Conservation (phyloP, 2,797 vertebrate species). For the Lophotriccus pileatus region DNA sequence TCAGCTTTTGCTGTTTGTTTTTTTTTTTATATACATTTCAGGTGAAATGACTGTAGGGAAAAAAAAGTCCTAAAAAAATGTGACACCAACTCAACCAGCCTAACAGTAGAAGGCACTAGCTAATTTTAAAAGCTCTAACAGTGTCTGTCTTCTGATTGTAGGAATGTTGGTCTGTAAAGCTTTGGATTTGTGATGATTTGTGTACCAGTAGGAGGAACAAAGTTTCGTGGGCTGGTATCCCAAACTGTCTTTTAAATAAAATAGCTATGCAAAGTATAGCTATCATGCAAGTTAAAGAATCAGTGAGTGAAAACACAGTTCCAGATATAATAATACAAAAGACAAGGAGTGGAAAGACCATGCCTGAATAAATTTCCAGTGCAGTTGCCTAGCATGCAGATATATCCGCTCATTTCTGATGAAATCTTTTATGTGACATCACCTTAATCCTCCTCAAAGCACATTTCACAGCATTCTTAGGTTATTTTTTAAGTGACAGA, state of each 20-base stretch:
- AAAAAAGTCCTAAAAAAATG: neutral
- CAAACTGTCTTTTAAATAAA: neutral
- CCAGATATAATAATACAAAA: neutral
- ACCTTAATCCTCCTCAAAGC: neutral
- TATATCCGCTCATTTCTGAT: neutral
- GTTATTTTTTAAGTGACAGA: neutral
- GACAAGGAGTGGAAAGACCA: neutral
- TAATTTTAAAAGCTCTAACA: neutral
- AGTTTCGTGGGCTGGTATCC: neutral
- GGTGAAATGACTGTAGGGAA: neutral
- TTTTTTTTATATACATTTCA: neutral
- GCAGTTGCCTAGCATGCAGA: neutral
- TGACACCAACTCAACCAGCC: neutral
- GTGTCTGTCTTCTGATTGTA: neutral
- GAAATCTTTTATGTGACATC: neutral
- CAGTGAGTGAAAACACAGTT: neutral
- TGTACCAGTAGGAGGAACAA: neutral
- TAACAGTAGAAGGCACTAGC: neutral
- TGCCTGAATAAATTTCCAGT: neutral
- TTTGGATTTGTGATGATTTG: neutral
- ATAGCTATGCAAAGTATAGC: neutral
- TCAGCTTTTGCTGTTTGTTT: neutral
- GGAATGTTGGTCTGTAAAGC: neutral
- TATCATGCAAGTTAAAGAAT: neutral
- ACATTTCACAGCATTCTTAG: neutral